phyloP scores from a whole-genome alignment of 2,888 invertebrate species.

The Torymus auratus region DNA sequence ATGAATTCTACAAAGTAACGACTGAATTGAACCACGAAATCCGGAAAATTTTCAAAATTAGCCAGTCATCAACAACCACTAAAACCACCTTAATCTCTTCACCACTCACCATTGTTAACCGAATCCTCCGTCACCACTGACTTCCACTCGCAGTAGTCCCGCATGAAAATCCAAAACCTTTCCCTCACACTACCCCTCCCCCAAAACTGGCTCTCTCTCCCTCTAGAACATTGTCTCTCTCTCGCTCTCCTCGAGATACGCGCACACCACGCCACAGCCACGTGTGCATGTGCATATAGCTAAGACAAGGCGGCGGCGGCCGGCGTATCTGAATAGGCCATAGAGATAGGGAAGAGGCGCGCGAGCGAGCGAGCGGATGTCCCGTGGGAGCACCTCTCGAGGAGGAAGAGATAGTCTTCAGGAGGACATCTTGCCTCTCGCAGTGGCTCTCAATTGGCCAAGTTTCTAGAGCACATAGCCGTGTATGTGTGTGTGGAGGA shows the following conservation, averaged over 20 bases:
- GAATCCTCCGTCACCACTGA: no score
- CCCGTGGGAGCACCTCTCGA: conserved; percentile 73
- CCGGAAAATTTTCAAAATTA: no score
- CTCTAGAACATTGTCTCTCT: no score
- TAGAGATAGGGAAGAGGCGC: conserved; percentile 74
- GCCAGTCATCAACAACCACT: no score
- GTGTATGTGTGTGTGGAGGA: background rate
- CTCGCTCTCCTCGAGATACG: no score
- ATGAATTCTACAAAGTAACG: no score
- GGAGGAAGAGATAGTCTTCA: conserved; percentile 76
- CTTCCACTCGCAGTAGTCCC: background rate
- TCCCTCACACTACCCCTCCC: conserved; percentile 1
- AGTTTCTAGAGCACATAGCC: background rate
- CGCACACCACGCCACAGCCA: conserved; percentile 34
- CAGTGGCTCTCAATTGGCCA: conserved; percentile 69
- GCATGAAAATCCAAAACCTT: background rate
- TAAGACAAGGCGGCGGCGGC: background rate
- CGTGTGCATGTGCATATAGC: conserved; percentile 62
- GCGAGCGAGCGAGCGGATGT: conserved; percentile 62
- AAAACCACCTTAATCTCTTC: no score
- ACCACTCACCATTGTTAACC: no score
- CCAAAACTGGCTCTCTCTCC: background rate
- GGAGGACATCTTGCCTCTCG: conserved; percentile 68
- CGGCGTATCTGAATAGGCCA: conserved; percentile 74
- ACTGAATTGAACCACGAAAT: no score